phyloP scores from a whole-genome alignment of 2,113 vertebrate species.

The Aphelocoma coerulescens region DNA sequence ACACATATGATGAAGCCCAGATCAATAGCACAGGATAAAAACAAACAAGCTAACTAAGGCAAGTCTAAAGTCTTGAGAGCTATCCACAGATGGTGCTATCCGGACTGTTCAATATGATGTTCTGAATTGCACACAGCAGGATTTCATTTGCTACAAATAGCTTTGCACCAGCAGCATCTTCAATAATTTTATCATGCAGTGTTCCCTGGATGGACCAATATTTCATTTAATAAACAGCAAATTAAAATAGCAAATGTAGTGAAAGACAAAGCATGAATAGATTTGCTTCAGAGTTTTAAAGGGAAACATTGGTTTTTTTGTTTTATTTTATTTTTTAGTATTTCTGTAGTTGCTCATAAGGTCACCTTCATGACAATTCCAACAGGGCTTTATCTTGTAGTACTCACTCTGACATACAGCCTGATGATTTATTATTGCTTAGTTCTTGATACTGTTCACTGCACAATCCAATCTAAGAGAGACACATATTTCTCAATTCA shows the following conservation, averaged over 20 bases:
- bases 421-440: constrained; percentile 83
- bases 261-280: constrained; percentile 35
- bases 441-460: constrained; percentile 83
- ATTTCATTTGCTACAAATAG: constrained; percentile 73
- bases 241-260: constrained; percentile 63
- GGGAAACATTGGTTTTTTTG: not conserved
- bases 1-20: constrained; percentile 54
- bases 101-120: constrained; percentile 62
- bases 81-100: constrained; percentile 55
- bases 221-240: constrained; percentile 70
- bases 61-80: constrained; percentile 52
- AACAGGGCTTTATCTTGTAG: constrained; percentile 75
- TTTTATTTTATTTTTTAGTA: constrained; percentile 40
- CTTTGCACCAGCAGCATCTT: constrained; percentile 64
- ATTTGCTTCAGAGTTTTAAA: constrained; percentile 53
- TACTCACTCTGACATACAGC: constrained; percentile 71
- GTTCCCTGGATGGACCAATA: constrained; percentile 53
- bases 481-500: constrained; percentile 86
- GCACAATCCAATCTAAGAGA: constrained; percentile 86
- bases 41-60: constrained; percentile 57
- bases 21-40: constrained; percentile 63
- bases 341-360: constrained; percentile 65
- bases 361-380: constrained; percentile 81
- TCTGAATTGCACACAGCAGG: constrained; percentile 69
- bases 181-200: constrained; percentile 65